Conservation (phyloP, 2,113 vertebrate species). For the Eretmochelys imbricata region DNA sequence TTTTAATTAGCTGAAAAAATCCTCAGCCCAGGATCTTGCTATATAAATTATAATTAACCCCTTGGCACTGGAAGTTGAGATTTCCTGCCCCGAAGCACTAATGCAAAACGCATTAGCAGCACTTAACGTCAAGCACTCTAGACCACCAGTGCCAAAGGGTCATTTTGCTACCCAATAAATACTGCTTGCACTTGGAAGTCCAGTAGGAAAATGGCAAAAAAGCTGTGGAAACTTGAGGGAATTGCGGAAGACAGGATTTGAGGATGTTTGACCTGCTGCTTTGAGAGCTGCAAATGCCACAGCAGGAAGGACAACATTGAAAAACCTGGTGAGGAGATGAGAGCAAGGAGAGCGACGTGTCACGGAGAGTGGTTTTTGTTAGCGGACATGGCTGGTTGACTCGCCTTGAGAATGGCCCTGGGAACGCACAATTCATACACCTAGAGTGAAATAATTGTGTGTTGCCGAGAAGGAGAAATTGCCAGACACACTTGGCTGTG, state of each 20-base stretch:
- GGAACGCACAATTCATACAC: not conserved
- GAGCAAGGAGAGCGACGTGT: not conserved
- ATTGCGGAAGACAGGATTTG: not conserved
- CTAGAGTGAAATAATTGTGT: constrained; percentile 30
- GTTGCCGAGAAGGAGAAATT: not conserved
- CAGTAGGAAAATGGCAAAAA: not conserved
- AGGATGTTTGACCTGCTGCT: not conserved
- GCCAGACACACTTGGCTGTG: constrained; percentile 67
- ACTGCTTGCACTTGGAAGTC: not conserved
- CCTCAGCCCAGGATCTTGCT: constrained; percentile 45
- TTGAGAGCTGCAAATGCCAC: not conserved
- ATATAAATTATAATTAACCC: constrained; percentile 74
- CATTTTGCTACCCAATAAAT: constrained; percentile 7
- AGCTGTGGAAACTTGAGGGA: not conserved
- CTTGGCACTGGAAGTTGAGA: constrained; percentile 69
- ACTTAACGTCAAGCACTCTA: constrained; percentile 41
- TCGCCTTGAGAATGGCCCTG: not conserved
- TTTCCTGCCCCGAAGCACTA: constrained; percentile 70
- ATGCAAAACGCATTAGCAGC: constrained; percentile 66
- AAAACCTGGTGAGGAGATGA: fast-evolving
- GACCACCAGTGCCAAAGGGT: constrained; percentile 4
- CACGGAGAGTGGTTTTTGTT: constrained; percentile 1
- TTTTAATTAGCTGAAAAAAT: constrained; percentile 57
- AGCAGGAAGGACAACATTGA: not conserved
- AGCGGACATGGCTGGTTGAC: constrained; percentile 22